Percentiles rank a stretch among this genome's conserved stretches.
These are phyloP conservation scores for Clamator glandarius DNA, from an alignment of 2,797 vertebrate species.

Conservation along the genomic window DNA sequence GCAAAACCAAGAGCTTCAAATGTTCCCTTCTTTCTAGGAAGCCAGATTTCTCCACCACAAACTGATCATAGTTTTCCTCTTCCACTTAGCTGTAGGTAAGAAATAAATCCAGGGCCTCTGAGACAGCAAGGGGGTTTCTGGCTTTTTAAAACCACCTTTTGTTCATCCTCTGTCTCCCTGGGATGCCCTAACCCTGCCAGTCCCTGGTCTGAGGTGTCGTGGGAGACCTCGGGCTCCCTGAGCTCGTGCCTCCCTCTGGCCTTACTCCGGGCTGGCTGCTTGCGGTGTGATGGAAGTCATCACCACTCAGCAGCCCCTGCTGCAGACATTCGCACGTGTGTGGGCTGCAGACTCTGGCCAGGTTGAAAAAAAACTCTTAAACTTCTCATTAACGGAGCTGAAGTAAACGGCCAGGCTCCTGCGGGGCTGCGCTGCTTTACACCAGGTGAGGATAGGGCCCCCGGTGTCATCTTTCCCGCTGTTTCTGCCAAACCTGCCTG, in stretches of 20 bases:
- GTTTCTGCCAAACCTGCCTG: neutral
- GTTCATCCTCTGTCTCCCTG: neutral
- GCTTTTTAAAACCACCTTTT: neutral
- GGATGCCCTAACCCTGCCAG: neutral
- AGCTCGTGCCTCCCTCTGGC: neutral
- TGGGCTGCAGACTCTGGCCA: neutral
- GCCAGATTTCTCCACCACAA: neutral
- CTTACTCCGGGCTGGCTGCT: neutral
- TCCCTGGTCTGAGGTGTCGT: rapidly evolving
- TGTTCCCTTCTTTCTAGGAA: neutral
- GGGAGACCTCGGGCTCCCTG: neutral
- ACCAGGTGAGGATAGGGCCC: neutral
- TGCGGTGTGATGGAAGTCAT: neutral
- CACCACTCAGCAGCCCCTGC: neutral
- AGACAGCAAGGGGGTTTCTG: neutral
- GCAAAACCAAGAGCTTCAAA: neutral
- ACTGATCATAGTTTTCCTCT: neutral
- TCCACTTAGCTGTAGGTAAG: neutral
- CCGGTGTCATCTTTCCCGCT: neutral
- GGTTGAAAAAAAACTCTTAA: neutral
- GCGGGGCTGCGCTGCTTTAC: neutral
- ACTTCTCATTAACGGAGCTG: neutral
- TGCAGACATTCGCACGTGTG: rapidly evolving
- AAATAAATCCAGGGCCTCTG: neutral
- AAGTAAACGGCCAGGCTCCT: neutral